Evolutionary conservation across 2,113 vertebrate genomes (phyloP), one percentile per base, ranked within the genome.

Genomic region (Planiliza haematocheilus): DNA sequence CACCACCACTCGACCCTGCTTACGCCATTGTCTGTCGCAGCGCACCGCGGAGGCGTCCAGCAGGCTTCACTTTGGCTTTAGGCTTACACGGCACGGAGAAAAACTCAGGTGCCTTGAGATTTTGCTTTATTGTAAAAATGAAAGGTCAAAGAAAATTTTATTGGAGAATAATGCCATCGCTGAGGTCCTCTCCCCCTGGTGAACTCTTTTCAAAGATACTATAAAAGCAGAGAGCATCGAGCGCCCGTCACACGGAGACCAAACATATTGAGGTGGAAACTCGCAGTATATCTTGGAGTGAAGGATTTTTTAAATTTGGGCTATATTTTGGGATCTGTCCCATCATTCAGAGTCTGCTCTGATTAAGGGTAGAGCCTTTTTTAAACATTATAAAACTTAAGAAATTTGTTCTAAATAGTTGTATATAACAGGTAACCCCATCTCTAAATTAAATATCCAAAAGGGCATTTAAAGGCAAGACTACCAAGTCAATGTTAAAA

Each of bases 91-190:
- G 16, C 18, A 11, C 55, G 14, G 68, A 42, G 53, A 10, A 49
- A n/a, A 81, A 81, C 67, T 65, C 21, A 2, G 36, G 61, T 37
- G 79, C 74, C 61, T 55, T 16, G 66, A 66, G 73, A 50, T 66
- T 75, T 59, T 20, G 60, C 66, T 82, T 70, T 70, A 77, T 65
- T 80, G 65, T 77, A 38, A 73, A 81, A 85, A 58, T 42, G 36
- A 80, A 88, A 82, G 81, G 83, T 88, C 81, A 84, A 20, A 68
- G 59, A 57, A 63, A 7, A 42, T 64, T 56, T 48, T 57, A 72
- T 50, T 77, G 37, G 58, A 82, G 67, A 61, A 38, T 45, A 73
- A 75, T 66, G 51, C 52, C 64, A 59, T 70, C 3, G 59, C 62
- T 53, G 48, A 81, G 66, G 72, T 59, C 11, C 14, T 16, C 12